phyloP scores from a whole-genome alignment of 1,140 invertebrate species.

The Heliconius hewitsoni region DNA sequence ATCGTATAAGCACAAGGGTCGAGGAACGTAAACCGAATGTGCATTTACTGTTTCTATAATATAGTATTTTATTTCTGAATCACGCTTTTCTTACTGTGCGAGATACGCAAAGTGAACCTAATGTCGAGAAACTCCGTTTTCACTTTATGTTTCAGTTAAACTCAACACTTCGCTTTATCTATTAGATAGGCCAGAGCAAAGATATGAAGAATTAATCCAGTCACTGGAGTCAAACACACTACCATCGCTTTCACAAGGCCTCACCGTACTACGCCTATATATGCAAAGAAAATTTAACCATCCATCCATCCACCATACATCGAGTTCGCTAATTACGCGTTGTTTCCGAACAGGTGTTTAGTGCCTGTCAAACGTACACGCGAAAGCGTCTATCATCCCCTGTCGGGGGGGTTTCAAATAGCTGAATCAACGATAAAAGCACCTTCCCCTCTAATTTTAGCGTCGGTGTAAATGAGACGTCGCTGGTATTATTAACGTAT shows the following conservation, averaged over 20 bases:
- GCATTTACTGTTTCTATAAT: background rate
- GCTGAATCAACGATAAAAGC: background rate
- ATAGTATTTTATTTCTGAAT: no score
- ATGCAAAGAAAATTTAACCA: background rate
- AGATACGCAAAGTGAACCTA: no score
- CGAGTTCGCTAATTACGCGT: background rate
- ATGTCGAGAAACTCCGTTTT: no score
- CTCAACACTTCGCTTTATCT: no score
- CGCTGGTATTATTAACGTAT: background rate
- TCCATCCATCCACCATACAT: background rate
- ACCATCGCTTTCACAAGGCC: no score
- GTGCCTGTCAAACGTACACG: constrained; percentile 20
- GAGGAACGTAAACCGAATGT: background rate
- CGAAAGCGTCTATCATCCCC: constrained; percentile 23
- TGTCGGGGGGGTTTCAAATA: background rate
- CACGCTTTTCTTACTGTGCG: no score
- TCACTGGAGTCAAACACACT: no score
- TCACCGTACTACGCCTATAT: background rate
- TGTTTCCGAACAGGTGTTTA: constrained; percentile 11
- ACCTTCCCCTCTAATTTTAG: background rate
- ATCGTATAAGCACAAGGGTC: background rate
- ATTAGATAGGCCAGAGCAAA: no score
- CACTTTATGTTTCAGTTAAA: no score
- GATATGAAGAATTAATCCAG: no score
- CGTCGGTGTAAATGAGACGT: background rate